Evolutionary conservation across 2,888 invertebrate genomes (phyloP).

Genomic region (Charanyca ferruginea): DNA sequence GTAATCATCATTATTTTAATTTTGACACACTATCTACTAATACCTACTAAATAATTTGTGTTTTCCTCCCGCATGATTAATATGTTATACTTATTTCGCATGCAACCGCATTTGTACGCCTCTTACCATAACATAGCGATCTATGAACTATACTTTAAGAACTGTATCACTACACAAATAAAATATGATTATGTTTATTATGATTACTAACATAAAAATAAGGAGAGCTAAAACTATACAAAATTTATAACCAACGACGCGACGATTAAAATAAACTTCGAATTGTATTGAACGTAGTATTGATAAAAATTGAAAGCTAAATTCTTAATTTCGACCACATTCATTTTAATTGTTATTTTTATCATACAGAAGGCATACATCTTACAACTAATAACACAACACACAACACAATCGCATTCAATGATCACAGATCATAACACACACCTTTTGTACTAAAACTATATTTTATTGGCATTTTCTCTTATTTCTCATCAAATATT

Average conservation of each 20-base stretch:
- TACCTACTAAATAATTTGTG: too few relatives aligned
- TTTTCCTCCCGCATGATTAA: too few relatives aligned
- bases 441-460: constrained; percentile 64
- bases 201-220: too few relatives aligned
- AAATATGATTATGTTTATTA: too few relatives aligned
- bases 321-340: background rate
- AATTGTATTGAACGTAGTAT: background rate
- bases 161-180: too few relatives aligned
- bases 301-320: constrained; percentile 1
- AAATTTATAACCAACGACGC: background rate
- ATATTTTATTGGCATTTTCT: constrained; percentile 48
- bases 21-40: too few relatives aligned
- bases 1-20: too few relatives aligned
- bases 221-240: constrained; percentile 22
- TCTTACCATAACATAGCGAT: too few relatives aligned
- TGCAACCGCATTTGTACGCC: too few relatives aligned
- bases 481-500: constrained; percentile 18
- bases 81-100: too few relatives aligned
- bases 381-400: constrained; percentile 35
- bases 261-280: background rate
- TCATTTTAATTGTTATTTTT: background rate
- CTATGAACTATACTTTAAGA: too few relatives aligned
- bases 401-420: constrained; percentile 47
- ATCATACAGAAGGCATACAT: background rate
- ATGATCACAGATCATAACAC: constrained; percentile 69